These are phyloP conservation scores for Platanista minor DNA, from an alignment of 2,113 vertebrate genomes.

Conservation along the genomic window DNA sequence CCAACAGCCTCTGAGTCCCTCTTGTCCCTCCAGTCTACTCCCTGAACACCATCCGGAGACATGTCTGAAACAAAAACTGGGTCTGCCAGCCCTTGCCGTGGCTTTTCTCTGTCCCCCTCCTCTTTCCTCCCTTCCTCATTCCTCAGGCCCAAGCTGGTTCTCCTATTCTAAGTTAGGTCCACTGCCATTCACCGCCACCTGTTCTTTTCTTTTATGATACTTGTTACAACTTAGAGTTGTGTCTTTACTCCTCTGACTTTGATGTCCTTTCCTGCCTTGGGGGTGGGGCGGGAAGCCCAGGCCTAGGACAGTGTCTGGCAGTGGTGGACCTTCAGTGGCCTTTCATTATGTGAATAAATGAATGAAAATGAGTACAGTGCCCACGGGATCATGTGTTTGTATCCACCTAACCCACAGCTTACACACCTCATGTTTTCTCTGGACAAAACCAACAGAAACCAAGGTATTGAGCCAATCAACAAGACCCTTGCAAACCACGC, in stretches of 20 bases:
- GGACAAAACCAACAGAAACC: neutral
- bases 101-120: neutral
- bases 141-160: neutral
- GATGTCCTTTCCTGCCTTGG: neutral
- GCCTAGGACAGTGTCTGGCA: neutral
- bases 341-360: neutral
- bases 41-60: neutral
- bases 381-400: neutral
- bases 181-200: neutral
- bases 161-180: neutral
- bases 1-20: no score
- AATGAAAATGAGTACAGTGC: neutral
- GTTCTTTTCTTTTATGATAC: neutral
- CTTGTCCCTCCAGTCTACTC: neutral
- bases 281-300: neutral
- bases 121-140: neutral
- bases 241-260: neutral
- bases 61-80: neutral
- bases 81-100: neutral
- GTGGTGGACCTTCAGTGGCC: neutral
- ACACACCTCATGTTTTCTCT: neutral
- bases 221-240: neutral
- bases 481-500: neutral
- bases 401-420: neutral
- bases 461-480: neutral